Evolutionary conservation across 2,888 invertebrate species (phyloP).

Genomic region (Hypomecis punctinalis): DNA sequence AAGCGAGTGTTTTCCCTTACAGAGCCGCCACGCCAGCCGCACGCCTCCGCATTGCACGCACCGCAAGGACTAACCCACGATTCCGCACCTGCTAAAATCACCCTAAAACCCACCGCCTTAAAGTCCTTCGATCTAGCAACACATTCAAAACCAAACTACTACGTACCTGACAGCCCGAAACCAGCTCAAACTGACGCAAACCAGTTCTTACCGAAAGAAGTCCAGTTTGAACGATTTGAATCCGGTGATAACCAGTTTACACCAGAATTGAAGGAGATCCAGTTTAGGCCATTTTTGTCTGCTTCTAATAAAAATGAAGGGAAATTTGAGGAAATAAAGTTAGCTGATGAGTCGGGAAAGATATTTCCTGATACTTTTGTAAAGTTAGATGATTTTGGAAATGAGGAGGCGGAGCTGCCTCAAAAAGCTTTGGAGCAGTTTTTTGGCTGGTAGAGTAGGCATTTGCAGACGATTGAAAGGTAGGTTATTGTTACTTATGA

Average conservation of each 20-base stretch:
- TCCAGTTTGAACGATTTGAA: constrained; percentile 15
- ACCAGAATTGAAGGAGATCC: constrained; percentile 14
- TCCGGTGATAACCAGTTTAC: constrained; percentile 9
- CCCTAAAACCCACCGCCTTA: constrained; percentile 47
- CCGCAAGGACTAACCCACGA: constrained; percentile 49
- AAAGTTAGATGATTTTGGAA: constrained; percentile 53
- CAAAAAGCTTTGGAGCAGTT: constrained; percentile 34
- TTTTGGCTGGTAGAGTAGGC: constrained; percentile 49
- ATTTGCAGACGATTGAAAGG: constrained; percentile 28
- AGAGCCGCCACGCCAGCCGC: constrained; percentile 58
- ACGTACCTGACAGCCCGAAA: constrained; percentile 40
- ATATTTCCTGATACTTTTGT: constrained; percentile 52
- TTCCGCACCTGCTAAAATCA: constrained; percentile 46
- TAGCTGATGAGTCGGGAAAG: constrained; percentile 38
- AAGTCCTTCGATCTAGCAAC: constrained; percentile 43
- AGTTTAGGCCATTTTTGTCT: constrained; percentile 15
- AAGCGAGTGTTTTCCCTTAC: constrained; percentile 69
- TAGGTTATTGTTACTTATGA: constrained; percentile 33
- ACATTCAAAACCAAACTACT: constrained; percentile 45
- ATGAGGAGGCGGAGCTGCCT: constrained; percentile 34
- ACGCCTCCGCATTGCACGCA: constrained; percentile 36
- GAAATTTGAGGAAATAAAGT: constrained; percentile 12
- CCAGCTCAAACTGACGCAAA: constrained; percentile 6
- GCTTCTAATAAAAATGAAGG: constrained; percentile 15
- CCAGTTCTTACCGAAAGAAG: constrained; percentile 6